A percentile compares a stretch with the other conserved stretches of the same genome.
These are phyloP conservation scores for Oryctes rhinoceros DNA, from an alignment of 1,140 invertebrate species.

Conservation along the genomic window DNA sequence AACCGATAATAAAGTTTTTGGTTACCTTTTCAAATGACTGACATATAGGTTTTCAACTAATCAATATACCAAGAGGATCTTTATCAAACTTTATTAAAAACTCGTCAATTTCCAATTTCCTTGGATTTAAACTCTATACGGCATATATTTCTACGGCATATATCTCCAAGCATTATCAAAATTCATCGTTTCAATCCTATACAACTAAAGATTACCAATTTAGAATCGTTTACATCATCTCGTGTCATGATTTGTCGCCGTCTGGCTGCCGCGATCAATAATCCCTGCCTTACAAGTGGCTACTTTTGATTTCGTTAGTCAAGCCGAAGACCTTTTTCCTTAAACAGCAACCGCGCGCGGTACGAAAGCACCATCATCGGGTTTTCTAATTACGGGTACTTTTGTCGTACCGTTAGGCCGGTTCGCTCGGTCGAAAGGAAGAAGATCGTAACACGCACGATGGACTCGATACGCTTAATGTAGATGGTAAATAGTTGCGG, in stretches of 20 bases:
- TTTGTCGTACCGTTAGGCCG: background rate
- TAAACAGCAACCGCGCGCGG: background rate
- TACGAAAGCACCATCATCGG: background rate
- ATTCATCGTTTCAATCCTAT: too few relatives aligned
- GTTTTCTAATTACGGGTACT: background rate
- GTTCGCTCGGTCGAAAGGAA: background rate
- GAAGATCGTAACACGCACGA: background rate
- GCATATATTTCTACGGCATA: too few relatives aligned
- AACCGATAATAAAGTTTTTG: too few relatives aligned
- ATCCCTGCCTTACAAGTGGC: background rate
- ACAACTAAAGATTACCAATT: too few relatives aligned
- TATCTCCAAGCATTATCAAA: too few relatives aligned
- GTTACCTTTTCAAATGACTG: too few relatives aligned
- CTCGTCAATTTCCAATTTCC: too few relatives aligned
- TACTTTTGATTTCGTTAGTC: slow-evolving; percentile 5
- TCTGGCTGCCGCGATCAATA: background rate
- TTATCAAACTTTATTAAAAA: too few relatives aligned
- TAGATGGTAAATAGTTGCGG: background rate
- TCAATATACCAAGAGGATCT: too few relatives aligned
- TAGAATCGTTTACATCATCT: too few relatives aligned
- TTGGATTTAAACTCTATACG: too few relatives aligned
- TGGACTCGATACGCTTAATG: background rate
- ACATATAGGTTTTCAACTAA: too few relatives aligned
- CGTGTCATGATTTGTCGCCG: background rate
- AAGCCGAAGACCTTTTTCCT: background rate